phyloP scores from a whole-genome alignment of 2,113 vertebrate genomes.

The Vanacampus margaritifer region DNA sequence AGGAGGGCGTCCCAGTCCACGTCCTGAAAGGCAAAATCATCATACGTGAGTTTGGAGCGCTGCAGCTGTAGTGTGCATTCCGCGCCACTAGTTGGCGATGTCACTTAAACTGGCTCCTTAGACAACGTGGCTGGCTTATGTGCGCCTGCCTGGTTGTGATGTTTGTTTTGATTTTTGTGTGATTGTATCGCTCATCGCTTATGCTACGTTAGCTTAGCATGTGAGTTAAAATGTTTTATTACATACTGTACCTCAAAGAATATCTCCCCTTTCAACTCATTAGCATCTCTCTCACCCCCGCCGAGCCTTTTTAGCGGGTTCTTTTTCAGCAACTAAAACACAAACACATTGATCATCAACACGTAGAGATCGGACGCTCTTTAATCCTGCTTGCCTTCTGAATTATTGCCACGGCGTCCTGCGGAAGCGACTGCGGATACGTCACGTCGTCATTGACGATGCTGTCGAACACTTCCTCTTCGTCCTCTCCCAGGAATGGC shows the following conservation, averaged over 20 bases:
- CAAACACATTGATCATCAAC: neutral
- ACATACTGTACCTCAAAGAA: conserved; percentile 96
- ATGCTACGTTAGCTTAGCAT: neutral
- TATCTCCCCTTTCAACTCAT: conserved; percentile 86
- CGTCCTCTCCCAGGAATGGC: conserved; percentile 93
- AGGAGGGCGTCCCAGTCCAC: conserved; percentile 86
- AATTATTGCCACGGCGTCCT: conserved; percentile 80
- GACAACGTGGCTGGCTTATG: no score
- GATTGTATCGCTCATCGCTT: no score
- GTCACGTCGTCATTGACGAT: conserved; percentile 88
- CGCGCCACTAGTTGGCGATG: neutral
- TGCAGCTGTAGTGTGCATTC: neutral
- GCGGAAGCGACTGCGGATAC: conserved; percentile 82
- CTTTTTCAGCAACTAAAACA: conserved; percentile 83
- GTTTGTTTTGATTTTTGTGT: no score
- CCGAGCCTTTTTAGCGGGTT: conserved; percentile 86
- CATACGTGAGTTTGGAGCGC: no score
- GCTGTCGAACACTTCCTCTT: conserved; percentile 97
- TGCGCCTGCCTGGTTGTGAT: no score
- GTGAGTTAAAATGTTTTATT: no score
- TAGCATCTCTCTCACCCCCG: conserved; percentile 82
- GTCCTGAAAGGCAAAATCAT: conserved; percentile 59
- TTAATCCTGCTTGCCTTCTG: conserved; percentile 77
- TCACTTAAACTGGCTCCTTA: no score
- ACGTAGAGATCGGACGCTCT: neutral